Conservation (phyloP, 53 echinoderm and acorn worm species). For the Antedon mediterranea region DNA sequence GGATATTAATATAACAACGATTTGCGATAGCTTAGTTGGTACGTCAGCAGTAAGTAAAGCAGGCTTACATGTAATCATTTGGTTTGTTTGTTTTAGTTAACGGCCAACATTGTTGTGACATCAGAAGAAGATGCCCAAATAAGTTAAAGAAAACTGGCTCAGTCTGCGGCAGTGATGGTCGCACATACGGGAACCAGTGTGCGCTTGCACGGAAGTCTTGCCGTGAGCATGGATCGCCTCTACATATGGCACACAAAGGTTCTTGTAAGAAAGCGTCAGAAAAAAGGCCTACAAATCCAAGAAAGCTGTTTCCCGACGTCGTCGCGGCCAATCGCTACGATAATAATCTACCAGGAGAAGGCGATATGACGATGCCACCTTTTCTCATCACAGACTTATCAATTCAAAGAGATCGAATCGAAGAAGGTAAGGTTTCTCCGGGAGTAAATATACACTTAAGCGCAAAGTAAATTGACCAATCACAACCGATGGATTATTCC, state of each 20-base stretch:
- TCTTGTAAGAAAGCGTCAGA: background rate
- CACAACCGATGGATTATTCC: too few relatives aligned
- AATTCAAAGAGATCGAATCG: background rate
- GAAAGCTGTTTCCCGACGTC: background rate
- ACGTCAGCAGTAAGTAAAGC: too few relatives aligned
- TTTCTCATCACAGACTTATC: background rate
- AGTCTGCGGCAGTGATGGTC: background rate
- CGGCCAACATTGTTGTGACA: background rate
- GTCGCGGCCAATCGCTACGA: background rate
- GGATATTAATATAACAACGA: too few relatives aligned
- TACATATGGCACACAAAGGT: background rate
- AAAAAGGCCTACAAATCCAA: background rate
- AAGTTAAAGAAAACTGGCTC: background rate
- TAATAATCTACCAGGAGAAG: background rate
- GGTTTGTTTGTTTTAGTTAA: background rate
- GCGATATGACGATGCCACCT: background rate
- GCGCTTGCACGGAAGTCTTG: background rate
- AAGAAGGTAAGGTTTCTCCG: background rate
- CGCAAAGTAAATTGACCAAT: too few relatives aligned
- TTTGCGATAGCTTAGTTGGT: too few relatives aligned
- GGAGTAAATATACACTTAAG: too few relatives aligned
- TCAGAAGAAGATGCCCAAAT: background rate
- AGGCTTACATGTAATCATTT: too few relatives aligned
- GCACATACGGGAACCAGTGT: background rate
- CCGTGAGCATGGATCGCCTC: background rate